phyloP scores from a whole-genome alignment of 2,113 vertebrate species.

The Amphiprion percula region DNA sequence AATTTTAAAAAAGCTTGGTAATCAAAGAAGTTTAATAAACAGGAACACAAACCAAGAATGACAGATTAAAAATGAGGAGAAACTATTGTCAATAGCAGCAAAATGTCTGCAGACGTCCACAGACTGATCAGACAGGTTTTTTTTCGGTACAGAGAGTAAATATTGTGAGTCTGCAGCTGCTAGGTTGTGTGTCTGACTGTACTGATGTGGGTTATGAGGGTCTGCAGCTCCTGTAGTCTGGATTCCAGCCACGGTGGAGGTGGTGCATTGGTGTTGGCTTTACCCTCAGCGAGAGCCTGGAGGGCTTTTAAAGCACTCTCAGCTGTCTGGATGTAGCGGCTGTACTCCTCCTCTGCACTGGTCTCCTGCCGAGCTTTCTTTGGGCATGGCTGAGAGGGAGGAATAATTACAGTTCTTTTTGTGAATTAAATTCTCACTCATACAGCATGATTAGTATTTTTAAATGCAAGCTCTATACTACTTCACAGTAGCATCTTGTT shows the following conservation, averaged over 20 bases:
- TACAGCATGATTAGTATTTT: not conserved
- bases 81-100: conserved; percentile 22
- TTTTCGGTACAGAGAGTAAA: conserved; percentile 14
- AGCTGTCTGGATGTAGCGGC: conserved; percentile 83
- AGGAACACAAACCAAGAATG: conserved; percentile 8
- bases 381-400: conserved; percentile 83
- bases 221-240: conserved; percentile 85
- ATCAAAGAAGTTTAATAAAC: conserved; percentile 66
- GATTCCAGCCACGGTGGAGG: conserved; percentile 86
- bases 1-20: not conserved
- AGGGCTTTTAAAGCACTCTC: conserved; percentile 85
- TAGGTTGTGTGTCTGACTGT: conserved; percentile 26
- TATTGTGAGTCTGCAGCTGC: not conserved
- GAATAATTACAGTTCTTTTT: not conserved
- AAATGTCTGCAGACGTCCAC: not conserved
- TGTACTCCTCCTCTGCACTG: conserved; percentile 85
- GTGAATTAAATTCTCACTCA: not conserved
- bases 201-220: conserved; percentile 75
- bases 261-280: not conserved
- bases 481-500: not conserved
- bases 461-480: not conserved
- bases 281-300: conserved; percentile 74
- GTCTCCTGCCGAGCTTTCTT: conserved; percentile 87
- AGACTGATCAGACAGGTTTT: not conserved
- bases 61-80: conserved; percentile 19